phyloP scores from a whole-genome alignment of 2,888 invertebrate genomes.

The Germaria angustata region DNA sequence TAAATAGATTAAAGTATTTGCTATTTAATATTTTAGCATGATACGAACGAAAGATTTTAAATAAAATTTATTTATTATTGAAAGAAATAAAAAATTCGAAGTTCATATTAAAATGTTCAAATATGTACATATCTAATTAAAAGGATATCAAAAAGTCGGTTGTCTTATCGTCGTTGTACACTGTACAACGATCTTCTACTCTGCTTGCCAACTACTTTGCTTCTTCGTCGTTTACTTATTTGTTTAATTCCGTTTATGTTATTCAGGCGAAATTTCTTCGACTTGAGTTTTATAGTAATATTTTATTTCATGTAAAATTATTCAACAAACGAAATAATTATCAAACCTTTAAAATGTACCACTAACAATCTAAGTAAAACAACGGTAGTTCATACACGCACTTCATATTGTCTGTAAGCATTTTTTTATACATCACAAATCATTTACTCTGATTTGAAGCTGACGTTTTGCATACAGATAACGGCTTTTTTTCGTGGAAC shows the following conservation, averaged over 20 bases:
- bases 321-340: not conserved
- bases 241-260: not conserved
- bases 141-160: not conserved
- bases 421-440: constrained; percentile 16
- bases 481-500: constrained; percentile 23
- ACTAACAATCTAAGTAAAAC: not conserved
- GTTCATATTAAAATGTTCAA: no score
- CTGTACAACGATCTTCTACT: no score
- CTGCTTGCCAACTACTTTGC: no score
- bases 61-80: no score
- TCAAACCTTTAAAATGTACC: not conserved
- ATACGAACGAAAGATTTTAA: not conserved
- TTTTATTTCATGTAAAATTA: constrained; percentile 4
- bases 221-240: no score
- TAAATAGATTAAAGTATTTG: no score
- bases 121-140: no score
- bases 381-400: constrained; percentile 4
- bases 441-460: constrained; percentile 11
- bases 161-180: not conserved
- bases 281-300: not conserved
- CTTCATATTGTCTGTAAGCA: constrained; percentile 25
- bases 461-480: constrained; percentile 20
- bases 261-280: not conserved
- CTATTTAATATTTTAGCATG: no score
- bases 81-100: no score